Conservation (phyloP, 2,797 vertebrate species). For the Enteromius fasciolatus region DNA sequence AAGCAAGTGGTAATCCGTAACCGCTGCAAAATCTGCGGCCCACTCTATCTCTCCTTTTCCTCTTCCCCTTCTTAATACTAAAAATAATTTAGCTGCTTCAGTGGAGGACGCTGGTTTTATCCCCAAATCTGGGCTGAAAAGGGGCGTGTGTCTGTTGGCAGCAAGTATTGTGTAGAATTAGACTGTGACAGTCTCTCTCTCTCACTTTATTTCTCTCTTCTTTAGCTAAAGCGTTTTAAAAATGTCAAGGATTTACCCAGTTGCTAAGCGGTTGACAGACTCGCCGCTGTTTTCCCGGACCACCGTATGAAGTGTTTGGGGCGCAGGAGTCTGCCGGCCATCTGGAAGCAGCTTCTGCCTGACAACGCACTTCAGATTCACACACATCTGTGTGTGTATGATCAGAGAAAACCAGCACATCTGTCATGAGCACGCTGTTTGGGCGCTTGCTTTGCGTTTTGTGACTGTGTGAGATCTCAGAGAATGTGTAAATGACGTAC, state of each 20-base stretch:
- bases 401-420: constrained; percentile 6
- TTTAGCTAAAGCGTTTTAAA: constrained; percentile 20
- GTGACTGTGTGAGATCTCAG: not conserved
- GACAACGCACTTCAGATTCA: constrained; percentile 21
- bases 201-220: constrained; percentile 42
- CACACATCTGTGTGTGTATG: constrained; percentile 23
- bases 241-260: constrained; percentile 46
- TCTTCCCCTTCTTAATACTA: constrained; percentile 65
- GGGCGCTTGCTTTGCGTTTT: not conserved
- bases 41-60: constrained; percentile 58
- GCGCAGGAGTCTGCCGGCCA: constrained; percentile 25
- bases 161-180: constrained; percentile 69
- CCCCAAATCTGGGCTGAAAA: constrained; percentile 69
- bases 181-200: constrained; percentile 67
- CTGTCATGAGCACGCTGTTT: constrained; percentile 2
- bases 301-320: constrained; percentile 9
- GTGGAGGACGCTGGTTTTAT: constrained; percentile 60
- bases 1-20: constrained; percentile 16
- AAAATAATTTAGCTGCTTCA: constrained; percentile 72
- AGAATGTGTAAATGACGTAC: not conserved
- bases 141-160: constrained; percentile 63
- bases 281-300: constrained; percentile 7
- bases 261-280: constrained; percentile 33
- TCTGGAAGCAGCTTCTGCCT: constrained; percentile 35
- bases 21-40: not conserved